Conservation (phyloP, 2,113 vertebrate genomes). For the Redunca redunca region DNA sequence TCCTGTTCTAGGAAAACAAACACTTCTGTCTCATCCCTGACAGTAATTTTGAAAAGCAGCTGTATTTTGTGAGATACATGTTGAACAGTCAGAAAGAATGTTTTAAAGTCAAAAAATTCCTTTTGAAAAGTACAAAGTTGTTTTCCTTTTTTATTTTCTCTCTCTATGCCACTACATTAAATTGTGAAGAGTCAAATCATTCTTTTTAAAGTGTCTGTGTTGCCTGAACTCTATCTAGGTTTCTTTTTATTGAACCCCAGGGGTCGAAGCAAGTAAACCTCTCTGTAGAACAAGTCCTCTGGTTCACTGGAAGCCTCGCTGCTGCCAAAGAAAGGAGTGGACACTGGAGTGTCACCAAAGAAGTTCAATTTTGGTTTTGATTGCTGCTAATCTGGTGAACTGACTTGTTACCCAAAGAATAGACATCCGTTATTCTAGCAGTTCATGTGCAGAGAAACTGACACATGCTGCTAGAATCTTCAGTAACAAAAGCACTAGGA, state of each 20-base stretch:
- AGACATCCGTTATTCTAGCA: not conserved
- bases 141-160: not conserved
- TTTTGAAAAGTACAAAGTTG: not conserved
- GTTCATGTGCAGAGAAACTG: not conserved
- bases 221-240: not conserved
- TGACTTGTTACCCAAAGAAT: not conserved
- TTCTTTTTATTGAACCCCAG: not conserved
- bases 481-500: not conserved
- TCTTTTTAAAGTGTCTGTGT: not conserved
- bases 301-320: not conserved
- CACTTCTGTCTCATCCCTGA: not conserved
- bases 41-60: slow-evolving; percentile 34
- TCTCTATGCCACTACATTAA: not conserved
- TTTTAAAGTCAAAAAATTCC: slow-evolving; percentile 22
- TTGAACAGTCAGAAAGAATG: not conserved
- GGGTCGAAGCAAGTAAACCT: not conserved
- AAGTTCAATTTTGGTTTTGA: not conserved
- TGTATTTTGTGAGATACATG: slow-evolving; percentile 36
- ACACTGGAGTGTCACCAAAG: not conserved
- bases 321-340: not conserved
- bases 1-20: slow-evolving; percentile 30
- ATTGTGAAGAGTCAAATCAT: not conserved
- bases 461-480: not conserved
- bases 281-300: not conserved
- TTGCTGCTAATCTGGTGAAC: not conserved